Conservation (phyloP, 1,140 invertebrate genomes). For the Drosophila pruinosa region DNA sequence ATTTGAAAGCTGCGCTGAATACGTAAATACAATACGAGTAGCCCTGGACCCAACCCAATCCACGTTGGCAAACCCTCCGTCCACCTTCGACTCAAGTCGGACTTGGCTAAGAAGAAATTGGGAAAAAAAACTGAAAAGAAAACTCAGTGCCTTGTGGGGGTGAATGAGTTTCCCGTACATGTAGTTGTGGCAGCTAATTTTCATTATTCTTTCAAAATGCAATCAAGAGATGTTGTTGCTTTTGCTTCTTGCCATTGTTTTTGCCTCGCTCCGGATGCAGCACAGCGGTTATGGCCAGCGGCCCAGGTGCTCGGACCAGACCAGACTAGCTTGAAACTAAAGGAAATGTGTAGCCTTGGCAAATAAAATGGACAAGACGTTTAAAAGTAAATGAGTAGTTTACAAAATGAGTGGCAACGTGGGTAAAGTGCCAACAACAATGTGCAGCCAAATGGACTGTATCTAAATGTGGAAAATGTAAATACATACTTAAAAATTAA, state of each 20-base stretch:
- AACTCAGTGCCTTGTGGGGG: slow-evolving; percentile 38
- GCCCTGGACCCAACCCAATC: background rate
- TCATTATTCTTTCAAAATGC: slow-evolving; percentile 80
- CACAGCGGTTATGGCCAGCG: slow-evolving; percentile 46
- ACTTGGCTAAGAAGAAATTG: slow-evolving; percentile 35
- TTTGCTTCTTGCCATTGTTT: background rate
- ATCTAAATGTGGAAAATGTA: slow-evolving; percentile 19
- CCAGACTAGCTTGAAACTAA: background rate
- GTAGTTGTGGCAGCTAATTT: slow-evolving; percentile 77
- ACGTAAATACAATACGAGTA: slow-evolving; percentile 74
- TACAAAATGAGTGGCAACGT: slow-evolving; percentile 31
- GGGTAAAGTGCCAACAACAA: background rate
- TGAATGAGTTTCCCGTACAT: slow-evolving; percentile 20
- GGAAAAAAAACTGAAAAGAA: slow-evolving; percentile 65
- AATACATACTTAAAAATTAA: slow-evolving; percentile 2
- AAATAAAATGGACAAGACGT: slow-evolving; percentile 57
- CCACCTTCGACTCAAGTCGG: slow-evolving; percentile 22
- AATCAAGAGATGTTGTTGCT: slow-evolving; percentile 71
- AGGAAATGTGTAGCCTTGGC: slow-evolving; percentile 8
- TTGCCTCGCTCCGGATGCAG: slow-evolving; percentile 13
- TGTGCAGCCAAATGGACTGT: slow-evolving; percentile 1
- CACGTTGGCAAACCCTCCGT: background rate
- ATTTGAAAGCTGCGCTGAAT: slow-evolving; percentile 75
- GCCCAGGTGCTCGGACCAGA: slow-evolving; percentile 29
- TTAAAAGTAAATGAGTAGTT: slow-evolving; percentile 61